Conservation (phyloP, 2,797 vertebrate species). For the Echiichthys vipera region DNA sequence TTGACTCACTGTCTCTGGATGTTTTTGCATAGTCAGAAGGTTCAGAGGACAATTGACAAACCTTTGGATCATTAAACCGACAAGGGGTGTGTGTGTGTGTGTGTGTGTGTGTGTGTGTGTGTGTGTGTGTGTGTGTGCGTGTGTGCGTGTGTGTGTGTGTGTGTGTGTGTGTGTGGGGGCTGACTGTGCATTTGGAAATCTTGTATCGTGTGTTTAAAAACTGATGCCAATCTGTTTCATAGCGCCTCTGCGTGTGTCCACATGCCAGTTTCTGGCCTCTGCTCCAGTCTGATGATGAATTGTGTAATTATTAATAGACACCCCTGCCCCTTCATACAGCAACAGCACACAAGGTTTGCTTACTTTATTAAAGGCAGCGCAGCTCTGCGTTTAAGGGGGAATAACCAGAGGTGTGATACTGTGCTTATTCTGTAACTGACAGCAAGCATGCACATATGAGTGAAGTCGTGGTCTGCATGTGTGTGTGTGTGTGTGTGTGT, state of each 20-base stretch:
- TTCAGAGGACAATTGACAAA: constrained; percentile 14
- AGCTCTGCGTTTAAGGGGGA: constrained; percentile 23
- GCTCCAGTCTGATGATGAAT: constrained; percentile 63
- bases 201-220: constrained; percentile 35
- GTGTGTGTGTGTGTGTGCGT: too few relatives aligned
- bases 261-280: constrained; percentile 32
- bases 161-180: too few relatives aligned
- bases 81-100: neutral
- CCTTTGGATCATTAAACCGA: constrained; percentile 22
- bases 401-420: neutral
- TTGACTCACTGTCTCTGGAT: neutral
- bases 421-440: neutral
- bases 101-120: too few relatives aligned
- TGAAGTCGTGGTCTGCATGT: constrained; percentile 4
- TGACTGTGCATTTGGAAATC: constrained; percentile 51
- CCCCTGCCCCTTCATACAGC: neutral
- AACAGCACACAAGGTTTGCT: constrained; percentile 12
- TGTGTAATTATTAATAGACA: constrained; percentile 77
- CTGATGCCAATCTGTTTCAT: constrained; percentile 40
- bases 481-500: neutral
- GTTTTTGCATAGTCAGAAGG: neutral
- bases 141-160: too few relatives aligned
- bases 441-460: constrained; percentile 6
- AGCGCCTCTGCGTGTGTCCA: constrained; percentile 19
- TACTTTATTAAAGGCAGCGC: constrained; percentile 25